A percentile compares a stretch with the other conserved stretches of the same genome.
These are phyloP conservation scores for Hydrochoerus hydrochaeris DNA, from an alignment of 2,113 vertebrate species.

Conservation along the genomic window DNA sequence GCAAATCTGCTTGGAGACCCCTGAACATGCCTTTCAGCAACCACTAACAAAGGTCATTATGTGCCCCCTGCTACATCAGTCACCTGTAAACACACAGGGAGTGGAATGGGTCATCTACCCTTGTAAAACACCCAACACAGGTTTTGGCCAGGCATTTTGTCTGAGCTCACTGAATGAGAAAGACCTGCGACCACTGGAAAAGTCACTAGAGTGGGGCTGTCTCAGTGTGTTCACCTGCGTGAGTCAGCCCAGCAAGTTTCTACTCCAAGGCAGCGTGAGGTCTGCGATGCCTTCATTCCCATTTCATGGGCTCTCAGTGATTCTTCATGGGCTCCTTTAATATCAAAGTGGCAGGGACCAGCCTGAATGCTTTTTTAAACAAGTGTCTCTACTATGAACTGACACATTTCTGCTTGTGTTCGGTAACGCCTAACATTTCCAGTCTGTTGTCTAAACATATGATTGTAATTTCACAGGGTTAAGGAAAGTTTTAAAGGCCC, in stretches of 20 bases:
- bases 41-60: too few species aligned
- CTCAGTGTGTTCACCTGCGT: rapidly evolving
- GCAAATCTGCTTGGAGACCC: background rate
- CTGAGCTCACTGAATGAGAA: background rate
- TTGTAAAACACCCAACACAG: background rate
- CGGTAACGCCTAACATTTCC: background rate
- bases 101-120: background rate
- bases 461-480: background rate
- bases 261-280: rapidly evolving
- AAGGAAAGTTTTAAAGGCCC: background rate
- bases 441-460: background rate
- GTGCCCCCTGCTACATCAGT: background rate
- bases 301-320: background rate
- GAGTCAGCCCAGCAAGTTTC: background rate
- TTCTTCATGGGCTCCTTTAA: background rate
- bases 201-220: rapidly evolving
- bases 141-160: background rate
- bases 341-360: background rate
- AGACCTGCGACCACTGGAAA: background rate
- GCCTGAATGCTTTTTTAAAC: background rate
- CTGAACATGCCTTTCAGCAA: too few species aligned
- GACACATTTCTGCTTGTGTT: background rate
- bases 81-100: background rate
- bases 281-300: rapidly evolving
- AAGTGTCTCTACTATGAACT: background rate